These are phyloP conservation scores for Xenopus petersii DNA, from an alignment of 2,797 vertebrate species.

Conservation along the genomic window DNA sequence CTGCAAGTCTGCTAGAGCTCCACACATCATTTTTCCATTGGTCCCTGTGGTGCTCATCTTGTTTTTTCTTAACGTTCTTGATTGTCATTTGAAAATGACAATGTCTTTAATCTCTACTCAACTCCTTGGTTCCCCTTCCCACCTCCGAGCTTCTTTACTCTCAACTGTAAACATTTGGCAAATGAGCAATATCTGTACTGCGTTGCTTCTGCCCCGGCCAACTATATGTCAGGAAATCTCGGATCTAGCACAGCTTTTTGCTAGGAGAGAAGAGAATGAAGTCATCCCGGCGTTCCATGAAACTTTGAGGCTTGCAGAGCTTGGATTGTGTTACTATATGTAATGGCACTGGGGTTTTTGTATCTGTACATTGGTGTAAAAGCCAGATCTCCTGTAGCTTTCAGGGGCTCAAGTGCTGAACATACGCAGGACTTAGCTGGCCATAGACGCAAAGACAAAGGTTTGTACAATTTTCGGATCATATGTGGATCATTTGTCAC, in stretches of 20 bases:
- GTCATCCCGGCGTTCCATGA: slow-evolving; percentile 34
- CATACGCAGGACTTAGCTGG: not conserved
- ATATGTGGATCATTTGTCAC: too few relatives aligned
- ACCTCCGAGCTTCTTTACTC: not conserved
- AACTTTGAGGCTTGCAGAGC: slow-evolving; percentile 11
- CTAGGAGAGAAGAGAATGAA: slow-evolving; percentile 23
- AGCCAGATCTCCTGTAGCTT: slow-evolving; percentile 3
- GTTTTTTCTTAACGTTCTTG: slow-evolving; percentile 34
- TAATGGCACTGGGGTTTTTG: slow-evolving; percentile 1
- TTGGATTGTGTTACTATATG: slow-evolving; percentile 51
- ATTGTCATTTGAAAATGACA: slow-evolving; percentile 5
- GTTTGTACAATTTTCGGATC: too few relatives aligned
- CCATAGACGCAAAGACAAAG: too few relatives aligned
- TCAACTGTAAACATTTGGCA: slow-evolving; percentile 41
- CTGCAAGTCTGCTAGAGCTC: not conserved
- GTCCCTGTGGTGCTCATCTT: slow-evolving; percentile 48
- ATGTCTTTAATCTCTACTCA: slow-evolving; percentile 4
- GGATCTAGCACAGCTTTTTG: slow-evolving; percentile 48
- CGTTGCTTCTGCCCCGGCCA: slow-evolving; percentile 49
- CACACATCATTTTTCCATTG: slow-evolving; percentile 26
- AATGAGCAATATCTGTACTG: slow-evolving; percentile 48
- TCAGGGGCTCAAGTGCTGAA: not conserved
- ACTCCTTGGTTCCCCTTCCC: slow-evolving; percentile 3
- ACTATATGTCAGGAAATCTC: slow-evolving; percentile 54
- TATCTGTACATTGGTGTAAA: too few relatives aligned